These are phyloP conservation scores for Xestia c-nigrum DNA, from an alignment of 2,888 invertebrate genomes.

Conservation along the genomic window DNA sequence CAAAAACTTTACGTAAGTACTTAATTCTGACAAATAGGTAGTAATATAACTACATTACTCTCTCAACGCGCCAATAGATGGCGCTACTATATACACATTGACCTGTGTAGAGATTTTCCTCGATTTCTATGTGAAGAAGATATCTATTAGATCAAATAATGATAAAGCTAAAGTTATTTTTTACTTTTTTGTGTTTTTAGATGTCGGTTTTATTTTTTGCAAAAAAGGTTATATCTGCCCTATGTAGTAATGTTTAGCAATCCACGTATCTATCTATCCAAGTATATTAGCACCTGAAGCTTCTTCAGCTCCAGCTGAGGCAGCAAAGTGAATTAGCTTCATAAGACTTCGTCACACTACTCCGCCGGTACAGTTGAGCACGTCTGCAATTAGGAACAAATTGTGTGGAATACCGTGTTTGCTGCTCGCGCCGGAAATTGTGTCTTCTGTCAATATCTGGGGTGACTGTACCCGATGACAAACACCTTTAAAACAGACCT, in stretches of 20 bases:
- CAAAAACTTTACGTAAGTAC: neutral
- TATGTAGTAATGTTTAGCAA: neutral
- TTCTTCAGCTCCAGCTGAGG: conserved; percentile 30
- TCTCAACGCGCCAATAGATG: conserved; percentile 47
- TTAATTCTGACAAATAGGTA: neutral
- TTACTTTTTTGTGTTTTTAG: too few species aligned
- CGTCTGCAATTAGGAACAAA: conserved; percentile 81
- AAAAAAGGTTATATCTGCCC: too few species aligned
- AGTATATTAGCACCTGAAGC: conserved; percentile 18
- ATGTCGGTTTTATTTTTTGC: too few species aligned
- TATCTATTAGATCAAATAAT: neutral
- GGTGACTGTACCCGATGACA: conserved; percentile 67
- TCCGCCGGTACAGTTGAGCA: conserved; percentile 58
- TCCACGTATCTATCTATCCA: neutral
- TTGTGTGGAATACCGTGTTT: conserved; percentile 78
- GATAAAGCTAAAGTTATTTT: too few species aligned
- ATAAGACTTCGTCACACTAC: conserved; percentile 51
- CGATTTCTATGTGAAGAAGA: too few species aligned
- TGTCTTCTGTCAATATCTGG: conserved; percentile 83
- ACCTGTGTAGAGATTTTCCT: neutral
- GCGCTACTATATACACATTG: conserved; percentile 35
- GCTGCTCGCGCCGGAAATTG: conserved; percentile 80
- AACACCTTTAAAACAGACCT: conserved; percentile 24
- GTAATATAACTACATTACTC: neutral
- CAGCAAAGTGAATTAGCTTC: conserved; percentile 49